Conservation (phyloP, 2,113 vertebrate species). For the Plectropomus leopardus region DNA sequence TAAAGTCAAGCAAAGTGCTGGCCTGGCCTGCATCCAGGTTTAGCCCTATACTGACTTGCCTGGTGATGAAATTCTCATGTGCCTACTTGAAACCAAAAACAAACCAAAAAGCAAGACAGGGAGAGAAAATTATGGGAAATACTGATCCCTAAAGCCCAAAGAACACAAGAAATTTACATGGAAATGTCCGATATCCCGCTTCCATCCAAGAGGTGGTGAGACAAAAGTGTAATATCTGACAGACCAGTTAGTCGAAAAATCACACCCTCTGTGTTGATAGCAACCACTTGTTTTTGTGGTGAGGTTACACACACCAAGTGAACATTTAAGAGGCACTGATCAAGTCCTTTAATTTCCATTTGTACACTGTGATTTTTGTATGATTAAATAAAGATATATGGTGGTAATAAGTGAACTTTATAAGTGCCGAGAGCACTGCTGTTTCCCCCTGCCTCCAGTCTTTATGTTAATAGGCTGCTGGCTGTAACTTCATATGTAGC, state of each 20-base stretch:
- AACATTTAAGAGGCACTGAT: background rate
- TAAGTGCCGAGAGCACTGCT: background rate
- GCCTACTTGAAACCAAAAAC: conserved; percentile 17
- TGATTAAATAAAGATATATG: background rate
- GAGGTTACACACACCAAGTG: background rate
- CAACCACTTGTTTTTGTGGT: background rate
- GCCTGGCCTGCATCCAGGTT: conserved; percentile 29
- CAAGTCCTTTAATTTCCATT: background rate
- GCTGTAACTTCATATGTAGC: background rate
- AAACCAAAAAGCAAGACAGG: background rate
- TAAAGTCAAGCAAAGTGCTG: conserved; percentile 7
- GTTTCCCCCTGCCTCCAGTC: background rate
- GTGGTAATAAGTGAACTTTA: background rate
- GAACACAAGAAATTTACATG: background rate
- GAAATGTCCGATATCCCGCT: background rate
- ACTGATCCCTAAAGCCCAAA: background rate
- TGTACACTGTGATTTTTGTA: background rate
- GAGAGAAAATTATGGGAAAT: background rate
- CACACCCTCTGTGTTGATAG: background rate
- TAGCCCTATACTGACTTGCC: background rate
- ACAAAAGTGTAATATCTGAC: background rate
- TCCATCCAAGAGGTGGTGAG: background rate
- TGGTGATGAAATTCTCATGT: background rate
- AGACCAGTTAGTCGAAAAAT: background rate
- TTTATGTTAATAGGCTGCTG: background rate